Base-by-base conservation (phyloP, 2,888 invertebrate species). In the Eupithecia insigniata region DNA sequence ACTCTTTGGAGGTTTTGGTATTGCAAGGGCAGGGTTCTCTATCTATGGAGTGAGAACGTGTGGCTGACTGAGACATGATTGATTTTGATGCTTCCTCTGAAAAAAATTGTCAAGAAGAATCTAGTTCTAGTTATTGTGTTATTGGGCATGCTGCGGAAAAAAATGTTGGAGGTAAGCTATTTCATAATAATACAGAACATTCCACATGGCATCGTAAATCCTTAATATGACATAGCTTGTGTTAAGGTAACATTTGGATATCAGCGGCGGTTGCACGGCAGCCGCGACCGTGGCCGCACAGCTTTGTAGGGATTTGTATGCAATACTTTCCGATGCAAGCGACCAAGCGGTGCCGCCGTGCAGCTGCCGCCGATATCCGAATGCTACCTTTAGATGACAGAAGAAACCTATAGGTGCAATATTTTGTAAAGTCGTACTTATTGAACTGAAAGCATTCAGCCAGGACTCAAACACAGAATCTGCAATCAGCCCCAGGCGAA, bases 21-120 rank as follows among this genome's bases (percentile, higher is more conserved):
- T 76, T 87, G 76, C 92, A 92, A 2, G 87, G 85, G 70, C 93
- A 93, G 0, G 87, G 82, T 65, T 88, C 89, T 0, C 74, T n/a
- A 65, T 88, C 89, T 0, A 74, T n/a, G 62, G 39, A 76, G 60
- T 30, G 80, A 73, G 60, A 78, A 58, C 71, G 69, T 73, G 74
- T 6, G n/a, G 43, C 16, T 55, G 66, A 69, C 36, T 68, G 16
- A 34, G 12, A 26, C 0, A 14, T 26, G 36, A 43, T 60, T 16
- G 7, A 16, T 62, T 62, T 62, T 12, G 61, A 62, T 62, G 34
- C 4, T 18, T 62, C 61, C 5, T 62, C 61, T 62, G 61, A 34
- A 62, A 61, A 30, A 43, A 8, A 43, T 16, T 3, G 16, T 14
- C 28, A 28, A 12, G 14, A 28, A 4, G 30, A 30, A 30, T 5